Conservation (phyloP, 2,888 invertebrate species). For the Prionchulus punctatus region DNA sequence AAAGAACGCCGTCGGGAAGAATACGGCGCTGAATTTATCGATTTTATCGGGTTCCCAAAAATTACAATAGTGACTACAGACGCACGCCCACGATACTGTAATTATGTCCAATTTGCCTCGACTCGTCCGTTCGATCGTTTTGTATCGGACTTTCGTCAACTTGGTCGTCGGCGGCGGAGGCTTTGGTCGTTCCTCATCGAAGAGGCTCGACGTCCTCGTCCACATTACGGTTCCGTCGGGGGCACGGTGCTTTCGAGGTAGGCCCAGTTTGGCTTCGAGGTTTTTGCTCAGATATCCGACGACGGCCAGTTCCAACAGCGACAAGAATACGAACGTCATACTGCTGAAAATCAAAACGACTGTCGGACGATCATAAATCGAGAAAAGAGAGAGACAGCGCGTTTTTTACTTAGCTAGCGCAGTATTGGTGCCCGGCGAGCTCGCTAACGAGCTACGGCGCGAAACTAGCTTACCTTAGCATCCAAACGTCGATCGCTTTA, state of each 20-base stretch:
- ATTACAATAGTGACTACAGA: too few relatives aligned
- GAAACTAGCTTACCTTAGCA: constrained; percentile 19
- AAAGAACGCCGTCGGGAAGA: constrained; percentile 29
- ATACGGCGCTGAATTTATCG: constrained; percentile 23
- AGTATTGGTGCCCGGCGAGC: too few relatives aligned
- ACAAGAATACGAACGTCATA: constrained; percentile 31
- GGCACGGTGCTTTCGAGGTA: background rate
- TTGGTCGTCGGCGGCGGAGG: background rate
- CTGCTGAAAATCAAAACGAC: constrained; percentile 19
- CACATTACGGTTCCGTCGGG: background rate
- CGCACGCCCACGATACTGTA: too few relatives aligned
- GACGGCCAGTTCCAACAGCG: constrained; percentile 28
- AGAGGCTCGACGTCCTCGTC: background rate
- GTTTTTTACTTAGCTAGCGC: too few relatives aligned
- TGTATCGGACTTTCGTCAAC: too few relatives aligned
- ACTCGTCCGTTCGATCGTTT: too few relatives aligned
- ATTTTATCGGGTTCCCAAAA: constrained; percentile 16
- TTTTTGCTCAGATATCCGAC: constrained; percentile 27
- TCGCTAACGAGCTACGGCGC: background rate
- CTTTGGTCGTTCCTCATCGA: constrained; percentile 1
- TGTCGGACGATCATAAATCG: too few relatives aligned
- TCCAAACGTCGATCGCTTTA: constrained; percentile 29
- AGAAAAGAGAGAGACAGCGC: too few relatives aligned
- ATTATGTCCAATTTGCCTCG: too few relatives aligned
- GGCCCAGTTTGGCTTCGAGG: background rate